A percentile compares a stretch with the other conserved stretches of the same genome.
Conservation (phyloP, 2,797 vertebrate species). For the Echiichthys vipera region DNA sequence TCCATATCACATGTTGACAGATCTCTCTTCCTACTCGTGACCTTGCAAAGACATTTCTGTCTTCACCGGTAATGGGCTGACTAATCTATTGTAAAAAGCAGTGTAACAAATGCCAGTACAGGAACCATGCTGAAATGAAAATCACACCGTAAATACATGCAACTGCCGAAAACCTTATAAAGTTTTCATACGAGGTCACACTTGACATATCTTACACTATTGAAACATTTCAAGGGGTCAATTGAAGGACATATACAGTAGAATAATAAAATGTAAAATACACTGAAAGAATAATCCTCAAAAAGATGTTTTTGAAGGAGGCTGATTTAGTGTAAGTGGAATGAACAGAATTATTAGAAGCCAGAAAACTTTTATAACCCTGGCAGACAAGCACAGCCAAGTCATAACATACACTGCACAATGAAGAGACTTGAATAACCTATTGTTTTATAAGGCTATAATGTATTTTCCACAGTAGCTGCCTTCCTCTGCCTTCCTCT, state of each 20-base stretch:
- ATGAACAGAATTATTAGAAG: conserved; percentile 32
- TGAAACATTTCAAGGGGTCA: not conserved
- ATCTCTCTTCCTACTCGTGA: conserved; percentile 11
- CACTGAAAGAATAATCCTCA: not conserved
- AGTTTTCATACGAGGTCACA: not conserved
- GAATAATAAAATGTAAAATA: not conserved
- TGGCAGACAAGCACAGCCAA: conserved; percentile 35
- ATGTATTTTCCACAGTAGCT: conserved; percentile 72
- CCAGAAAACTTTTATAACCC: conserved; percentile 50
- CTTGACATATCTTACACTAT: not conserved
- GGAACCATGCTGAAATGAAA: conserved; percentile 25
- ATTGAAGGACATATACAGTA: not conserved
- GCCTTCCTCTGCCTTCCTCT: conserved; percentile 53
- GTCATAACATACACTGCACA: conserved; percentile 44
- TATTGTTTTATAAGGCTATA: conserved; percentile 64
- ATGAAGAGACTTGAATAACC: conserved; percentile 53
- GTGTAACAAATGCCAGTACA: conserved; percentile 22
- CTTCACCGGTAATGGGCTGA: conserved; percentile 42
- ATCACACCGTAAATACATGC: conserved; percentile 25
- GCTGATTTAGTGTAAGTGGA: conserved; percentile 30
- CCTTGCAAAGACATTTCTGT: conserved; percentile 38
- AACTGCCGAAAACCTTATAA: not conserved
- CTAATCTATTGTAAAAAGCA: conserved; percentile 41
- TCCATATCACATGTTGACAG: conserved; percentile 29
- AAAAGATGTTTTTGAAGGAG: conserved; percentile 5